A percentile compares a stretch with the other conserved stretches of the same genome.
phyloP scores from a whole-genome alignment of 2,888 invertebrate species.

The Seladonia tumulorum region DNA sequence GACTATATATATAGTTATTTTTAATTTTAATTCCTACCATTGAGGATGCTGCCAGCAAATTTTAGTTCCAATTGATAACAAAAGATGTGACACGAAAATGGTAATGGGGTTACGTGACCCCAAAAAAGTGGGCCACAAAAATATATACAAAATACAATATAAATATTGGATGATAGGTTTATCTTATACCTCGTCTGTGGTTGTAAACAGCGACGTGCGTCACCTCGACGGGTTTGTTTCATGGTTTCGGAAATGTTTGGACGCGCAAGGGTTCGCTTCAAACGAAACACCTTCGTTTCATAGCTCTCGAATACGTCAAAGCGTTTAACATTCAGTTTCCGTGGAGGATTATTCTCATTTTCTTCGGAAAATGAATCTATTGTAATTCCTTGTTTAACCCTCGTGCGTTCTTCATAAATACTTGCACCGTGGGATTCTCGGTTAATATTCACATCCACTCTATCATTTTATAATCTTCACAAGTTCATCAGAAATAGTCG shows the following conservation, averaged over 20 bases:
- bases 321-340: not conserved
- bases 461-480: not conserved
- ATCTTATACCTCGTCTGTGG: no score
- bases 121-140: no score
- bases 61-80: no score
- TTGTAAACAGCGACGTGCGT: conserved; percentile 57
- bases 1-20: no score
- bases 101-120: no score
- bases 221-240: not conserved
- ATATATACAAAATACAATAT: no score
- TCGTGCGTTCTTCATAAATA: not conserved
- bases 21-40: no score
- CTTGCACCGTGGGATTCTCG: not conserved
- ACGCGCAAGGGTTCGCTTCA: not conserved
- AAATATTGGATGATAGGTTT: no score
- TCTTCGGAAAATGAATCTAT: not conserved
- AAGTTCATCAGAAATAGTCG: not conserved
- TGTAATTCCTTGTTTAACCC: not conserved
- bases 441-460: not conserved
- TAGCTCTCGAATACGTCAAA: not conserved
- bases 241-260: not conserved
- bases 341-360: not conserved
- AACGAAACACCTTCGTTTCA: not conserved
- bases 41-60: no score
- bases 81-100: no score